These are phyloP conservation scores for Callyntrura guangdongensis DNA, from an alignment of 2,888 invertebrate genomes.

Conservation along the genomic window DNA sequence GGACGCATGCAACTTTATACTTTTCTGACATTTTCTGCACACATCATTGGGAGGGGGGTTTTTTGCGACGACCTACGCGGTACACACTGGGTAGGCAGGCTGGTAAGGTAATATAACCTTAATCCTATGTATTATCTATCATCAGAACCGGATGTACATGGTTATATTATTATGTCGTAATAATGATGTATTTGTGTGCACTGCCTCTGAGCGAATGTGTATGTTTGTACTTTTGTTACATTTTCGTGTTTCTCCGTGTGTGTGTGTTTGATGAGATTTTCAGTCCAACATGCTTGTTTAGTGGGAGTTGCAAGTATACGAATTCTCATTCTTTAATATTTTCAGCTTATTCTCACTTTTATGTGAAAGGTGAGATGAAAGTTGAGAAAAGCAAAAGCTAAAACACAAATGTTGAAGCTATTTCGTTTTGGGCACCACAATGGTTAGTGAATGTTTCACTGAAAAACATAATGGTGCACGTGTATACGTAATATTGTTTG, in stretches of 20 bases:
- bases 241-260: not conserved
- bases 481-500: not conserved
- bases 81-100: not conserved
- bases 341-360: constrained; percentile 46
- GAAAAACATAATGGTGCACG: too few relatives aligned
- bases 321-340: not conserved
- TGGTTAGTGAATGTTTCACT: too few relatives aligned
- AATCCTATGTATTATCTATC: constrained; percentile 45
- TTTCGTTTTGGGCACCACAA: too few relatives aligned
- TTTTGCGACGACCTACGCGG: not conserved
- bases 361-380: constrained; percentile 66
- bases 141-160: constrained; percentile 14
- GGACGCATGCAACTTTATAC: not conserved
- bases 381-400: constrained; percentile 33
- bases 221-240: not conserved
- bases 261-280: constrained; percentile 24
- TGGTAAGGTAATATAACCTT: not conserved
- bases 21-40: not conserved
- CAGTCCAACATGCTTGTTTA: constrained; percentile 1
- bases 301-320: constrained; percentile 28
- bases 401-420: not conserved
- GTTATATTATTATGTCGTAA: not conserved
- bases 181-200: not conserved
- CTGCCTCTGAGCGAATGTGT: too few relatives aligned
- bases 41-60: constrained; percentile 25